Evolutionary conservation across 2,888 invertebrate species (phyloP).

Genomic region (Hydrotaea diabolus): DNA sequence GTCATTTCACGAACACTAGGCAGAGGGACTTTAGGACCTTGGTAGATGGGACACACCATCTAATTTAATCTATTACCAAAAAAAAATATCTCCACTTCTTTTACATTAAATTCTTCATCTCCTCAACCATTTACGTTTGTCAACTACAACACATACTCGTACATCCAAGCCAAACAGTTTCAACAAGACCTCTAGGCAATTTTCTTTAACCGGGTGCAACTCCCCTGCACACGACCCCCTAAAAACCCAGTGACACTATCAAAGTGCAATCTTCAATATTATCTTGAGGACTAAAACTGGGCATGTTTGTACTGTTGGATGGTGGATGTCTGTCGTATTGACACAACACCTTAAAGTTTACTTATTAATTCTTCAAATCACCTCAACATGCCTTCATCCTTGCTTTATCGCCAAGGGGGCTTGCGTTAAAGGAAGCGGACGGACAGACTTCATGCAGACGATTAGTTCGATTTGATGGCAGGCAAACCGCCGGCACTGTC

Average conservation of each 20-base stretch:
- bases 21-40: too few relatives aligned
- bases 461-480: constrained; percentile 19
- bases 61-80: too few relatives aligned
- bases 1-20: too few relatives aligned
- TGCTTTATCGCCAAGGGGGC: constrained; percentile 27
- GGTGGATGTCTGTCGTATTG: constrained; percentile 50
- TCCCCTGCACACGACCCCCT: background rate
- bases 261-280: constrained; percentile 31
- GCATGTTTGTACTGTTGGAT: background rate
- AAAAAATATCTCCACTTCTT: too few relatives aligned
- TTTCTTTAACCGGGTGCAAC: too few relatives aligned
- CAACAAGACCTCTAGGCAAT: constrained; percentile 30
- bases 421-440: background rate
- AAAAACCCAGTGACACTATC: constrained; percentile 48
- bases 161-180: background rate
- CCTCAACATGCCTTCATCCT: too few relatives aligned
- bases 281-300: background rate
- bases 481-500: background rate
- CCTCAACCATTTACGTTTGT: too few relatives aligned
- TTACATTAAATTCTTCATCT: too few relatives aligned
- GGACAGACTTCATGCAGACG: background rate
- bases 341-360: constrained; percentile 64
- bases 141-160: too few relatives aligned
- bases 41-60: too few relatives aligned
- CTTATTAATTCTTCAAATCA: too few relatives aligned